These are phyloP conservation scores for Hipparchia semele DNA, from an alignment of 2,888 invertebrate species.

Conservation along the genomic window DNA sequence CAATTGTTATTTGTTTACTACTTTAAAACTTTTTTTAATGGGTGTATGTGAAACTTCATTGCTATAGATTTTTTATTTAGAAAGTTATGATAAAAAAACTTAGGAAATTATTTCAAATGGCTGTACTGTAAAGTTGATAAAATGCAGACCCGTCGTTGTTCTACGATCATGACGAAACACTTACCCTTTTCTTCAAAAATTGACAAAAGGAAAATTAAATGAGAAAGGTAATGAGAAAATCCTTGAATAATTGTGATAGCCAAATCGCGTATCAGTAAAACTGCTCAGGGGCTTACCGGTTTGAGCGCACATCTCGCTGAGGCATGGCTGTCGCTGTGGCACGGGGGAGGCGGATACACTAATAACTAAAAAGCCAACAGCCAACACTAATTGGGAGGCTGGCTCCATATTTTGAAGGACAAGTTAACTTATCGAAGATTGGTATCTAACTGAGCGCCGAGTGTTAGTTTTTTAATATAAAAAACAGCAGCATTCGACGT, in stretches of 20 bases:
- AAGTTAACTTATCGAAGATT: slow-evolving; percentile 31
- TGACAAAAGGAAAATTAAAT: too few relatives aligned
- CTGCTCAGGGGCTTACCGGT: slow-evolving; percentile 33
- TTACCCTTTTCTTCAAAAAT: too few relatives aligned
- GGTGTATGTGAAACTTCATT: too few relatives aligned
- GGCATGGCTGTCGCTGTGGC: slow-evolving; percentile 15
- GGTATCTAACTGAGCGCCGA: slow-evolving; percentile 20
- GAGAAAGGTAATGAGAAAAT: background rate
- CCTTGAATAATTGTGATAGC: slow-evolving; percentile 19
- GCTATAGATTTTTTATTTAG: too few relatives aligned
- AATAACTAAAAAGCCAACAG: slow-evolving; percentile 21
- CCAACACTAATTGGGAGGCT: slow-evolving; percentile 10
- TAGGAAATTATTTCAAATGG: too few relatives aligned
- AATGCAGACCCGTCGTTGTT: too few relatives aligned
- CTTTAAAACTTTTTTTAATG: too few relatives aligned
- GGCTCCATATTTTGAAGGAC: slow-evolving; percentile 37
- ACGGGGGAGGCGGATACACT: slow-evolving; percentile 8
- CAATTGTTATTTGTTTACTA: too few relatives aligned
- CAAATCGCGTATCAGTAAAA: slow-evolving; percentile 9
- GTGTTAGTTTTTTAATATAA: background rate
- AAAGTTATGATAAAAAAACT: too few relatives aligned
- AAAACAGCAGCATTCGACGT: background rate
- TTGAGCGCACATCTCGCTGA: slow-evolving; percentile 17
- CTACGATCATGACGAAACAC: too few relatives aligned
- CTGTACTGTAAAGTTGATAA: too few relatives aligned